Base-by-base conservation (phyloP, 1,140 invertebrate genomes). In the Druon quercuslanigerum region DNA sequence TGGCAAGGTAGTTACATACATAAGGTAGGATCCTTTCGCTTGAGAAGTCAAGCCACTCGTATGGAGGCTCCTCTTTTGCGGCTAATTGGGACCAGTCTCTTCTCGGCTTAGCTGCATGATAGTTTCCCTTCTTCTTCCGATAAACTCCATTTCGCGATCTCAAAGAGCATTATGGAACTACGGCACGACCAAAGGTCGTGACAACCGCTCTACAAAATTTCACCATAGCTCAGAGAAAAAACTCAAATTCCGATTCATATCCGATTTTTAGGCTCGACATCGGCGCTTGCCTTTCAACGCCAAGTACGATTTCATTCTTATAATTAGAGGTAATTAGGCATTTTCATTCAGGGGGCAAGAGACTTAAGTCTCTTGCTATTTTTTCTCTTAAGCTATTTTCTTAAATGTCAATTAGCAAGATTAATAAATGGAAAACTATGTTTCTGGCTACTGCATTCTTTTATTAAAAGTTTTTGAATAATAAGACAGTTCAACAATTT, bases 11-110 rank as follows among this genome's bases (percentile, higher is more conserved):
- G 83, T 84, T 84, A 84, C 83, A 84, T 82, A 80, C 83, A 80
- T 85, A 82, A 81, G 83, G 83, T 77, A 82, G 76, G 82, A 84
- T 82, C 80, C 84, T 83, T 85, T 81, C 79, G 79, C 81, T 83
- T 77, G 81, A 75, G 73, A 77, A 81, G 81, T 77, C 82, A 66
- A 78, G 82, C 13, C 17, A 9, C 79, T 79, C 78, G 77, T 60
- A 54, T 54, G 76, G 79, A 79, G 78, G 52, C 79, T 81, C 76
- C 74, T 85, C 81, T 83, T 84, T 82, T 78, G 78, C 82, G 60
- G 81, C 79, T 83, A 83, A 85, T 84, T 84, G 81, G 83, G 80
- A 76, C 77, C 81, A 73, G 54, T 79, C 76, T 82, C 78, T 81
- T 76, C 57, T 66, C 40, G 25, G 25, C 60, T 66, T 40, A 9